Evolutionary conservation across 2,113 vertebrate species (phyloP).

Genomic region (Mastomys coucha): DNA sequence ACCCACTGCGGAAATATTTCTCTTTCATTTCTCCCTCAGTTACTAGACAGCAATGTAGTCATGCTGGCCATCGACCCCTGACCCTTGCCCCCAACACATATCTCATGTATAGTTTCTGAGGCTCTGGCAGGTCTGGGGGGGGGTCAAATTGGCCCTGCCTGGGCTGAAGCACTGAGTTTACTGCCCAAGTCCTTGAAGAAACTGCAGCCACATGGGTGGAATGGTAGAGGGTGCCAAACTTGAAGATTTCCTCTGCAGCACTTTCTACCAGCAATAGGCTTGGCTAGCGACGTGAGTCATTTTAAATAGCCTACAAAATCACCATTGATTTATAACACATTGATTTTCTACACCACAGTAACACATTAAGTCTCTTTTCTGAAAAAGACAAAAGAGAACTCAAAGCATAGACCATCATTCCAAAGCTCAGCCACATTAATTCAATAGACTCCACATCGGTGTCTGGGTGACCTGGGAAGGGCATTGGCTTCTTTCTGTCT

Average conservation of each 20-base stretch:
- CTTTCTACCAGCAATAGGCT: conserved; percentile 67
- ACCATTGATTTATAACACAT: conserved; percentile 83
- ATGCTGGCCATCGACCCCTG: neutral
- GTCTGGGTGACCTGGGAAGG: conserved; percentile 26
- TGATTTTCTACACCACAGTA: conserved; percentile 83
- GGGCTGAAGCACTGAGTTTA: neutral
- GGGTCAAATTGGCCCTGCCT: neutral
- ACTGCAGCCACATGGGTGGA: neutral
- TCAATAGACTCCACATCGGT: conserved; percentile 56
- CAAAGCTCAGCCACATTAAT: conserved; percentile 31
- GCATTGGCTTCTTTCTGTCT: conserved; percentile 19
- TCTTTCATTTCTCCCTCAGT: neutral
- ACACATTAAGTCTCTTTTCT: conserved; percentile 80
- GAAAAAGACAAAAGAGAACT: conserved; percentile 74
- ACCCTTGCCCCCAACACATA: neutral
- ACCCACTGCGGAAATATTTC: too few relatives aligned
- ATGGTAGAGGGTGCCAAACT: conserved; percentile 42
- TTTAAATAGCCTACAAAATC: conserved; percentile 86
- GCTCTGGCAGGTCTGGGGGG: neutral
- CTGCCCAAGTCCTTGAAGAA: neutral
- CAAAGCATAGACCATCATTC: conserved; percentile 64
- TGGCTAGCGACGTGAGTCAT: conserved; percentile 63
- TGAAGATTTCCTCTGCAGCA: conserved; percentile 70
- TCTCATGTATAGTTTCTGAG: neutral
- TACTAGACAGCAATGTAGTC: neutral